Base-by-base conservation (phyloP, 2,113 vertebrate species). In the Labeo catla region DNA sequence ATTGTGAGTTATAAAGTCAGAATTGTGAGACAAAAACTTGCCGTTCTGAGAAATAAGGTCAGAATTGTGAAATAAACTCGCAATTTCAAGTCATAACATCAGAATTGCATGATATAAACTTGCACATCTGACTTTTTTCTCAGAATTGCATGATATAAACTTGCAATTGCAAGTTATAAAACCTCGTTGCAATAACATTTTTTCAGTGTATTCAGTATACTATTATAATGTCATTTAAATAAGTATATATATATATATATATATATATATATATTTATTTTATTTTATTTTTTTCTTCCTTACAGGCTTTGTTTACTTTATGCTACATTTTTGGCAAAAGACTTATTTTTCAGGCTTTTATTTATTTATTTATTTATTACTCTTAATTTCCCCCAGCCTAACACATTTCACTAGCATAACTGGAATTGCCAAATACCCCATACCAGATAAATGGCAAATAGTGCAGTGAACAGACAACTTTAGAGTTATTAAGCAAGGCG, bases 401-500 rank as follows among this genome's bases (percentile, higher is more conserved):
- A 57, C 10, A 63, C 16, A 61, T 61, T 52, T 59, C 16, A 21
- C 54, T 19, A 59, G 52, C 10, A 57, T 54, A 78, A 59, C 52
- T 80, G 77, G 21, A 61, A 61, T 45, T 65, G 59, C 59, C 59
- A 49, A 81, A 65, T 28, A 19, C 15, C 79, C 59, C 43, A 65
- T 10, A 61, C 36, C 15, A 61, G 43, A 47, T 66, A 65, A 81
- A 81, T 81, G 57, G 78, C 39, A 61, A 81, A 45, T 65, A 49
- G 59, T 81, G 61, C 43, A 81, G 52, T 65, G 79, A 81, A 47
- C 28, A 39, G 28, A 57, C 12, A 28, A 43, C 39, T 63, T 65
- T 28, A 81, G 12, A 81, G 39, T 47, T 65, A 81, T 81, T 81
- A 81, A 66, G 79, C 59, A 81, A 81, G 59, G 23, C 43, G 8